phyloP scores from a whole-genome alignment of 2,797 vertebrate species.

The Gambelia wislizenii region DNA sequence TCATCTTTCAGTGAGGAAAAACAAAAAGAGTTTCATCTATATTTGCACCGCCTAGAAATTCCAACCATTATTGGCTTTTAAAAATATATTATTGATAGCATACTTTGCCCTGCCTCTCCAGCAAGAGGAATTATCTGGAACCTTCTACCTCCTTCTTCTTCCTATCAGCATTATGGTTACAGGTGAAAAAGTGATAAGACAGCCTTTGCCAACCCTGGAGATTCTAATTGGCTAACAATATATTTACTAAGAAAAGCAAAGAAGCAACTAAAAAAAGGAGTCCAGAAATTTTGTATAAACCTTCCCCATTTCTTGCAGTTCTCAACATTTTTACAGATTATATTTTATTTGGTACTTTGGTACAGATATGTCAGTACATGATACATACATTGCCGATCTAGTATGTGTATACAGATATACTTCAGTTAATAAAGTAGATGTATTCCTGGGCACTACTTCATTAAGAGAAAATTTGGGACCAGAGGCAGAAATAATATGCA shows the following conservation, averaged over 20 bases:
- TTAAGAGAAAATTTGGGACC: too few species aligned
- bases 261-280: neutral
- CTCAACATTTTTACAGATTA: too few species aligned
- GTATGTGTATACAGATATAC: too few species aligned
- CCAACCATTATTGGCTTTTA: neutral
- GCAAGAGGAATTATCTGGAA: neutral
- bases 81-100: slow-evolving; percentile 3
- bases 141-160: neutral
- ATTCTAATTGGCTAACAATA: neutral
- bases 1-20: neutral
- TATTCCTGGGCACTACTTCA: too few species aligned
- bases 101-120: neutral
- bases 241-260: neutral
- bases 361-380: neutral
- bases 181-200: slow-evolving; percentile 7
- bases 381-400: neutral
- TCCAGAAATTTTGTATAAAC: neutral
- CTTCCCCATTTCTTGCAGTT: neutral
- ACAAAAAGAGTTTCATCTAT: neutral
- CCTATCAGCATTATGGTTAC: slow-evolving; percentile 3
- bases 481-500: too few species aligned
- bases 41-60: fast-evolving
- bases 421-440: too few species aligned
- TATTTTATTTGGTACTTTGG: neutral
- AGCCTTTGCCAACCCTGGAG: neutral